phyloP scores from a whole-genome alignment of 2,888 invertebrate genomes.

The Nipponacmea schrenckii region DNA sequence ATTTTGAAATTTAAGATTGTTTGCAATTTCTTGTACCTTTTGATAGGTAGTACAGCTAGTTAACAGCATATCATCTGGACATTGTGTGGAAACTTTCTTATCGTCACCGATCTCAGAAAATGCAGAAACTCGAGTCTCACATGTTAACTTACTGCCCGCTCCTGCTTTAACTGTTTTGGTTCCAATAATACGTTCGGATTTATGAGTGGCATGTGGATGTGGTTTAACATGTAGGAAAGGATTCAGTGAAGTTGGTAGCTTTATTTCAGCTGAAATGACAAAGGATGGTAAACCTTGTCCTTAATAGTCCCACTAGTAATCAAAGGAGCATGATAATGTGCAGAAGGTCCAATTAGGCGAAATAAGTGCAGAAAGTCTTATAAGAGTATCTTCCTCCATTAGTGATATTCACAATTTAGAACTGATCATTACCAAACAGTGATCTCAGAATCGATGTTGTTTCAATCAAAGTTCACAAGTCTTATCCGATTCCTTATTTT shows the following conservation, averaged over 20 bases:
- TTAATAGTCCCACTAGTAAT: too few relatives aligned
- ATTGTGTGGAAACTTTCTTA: slow-evolving; percentile 20
- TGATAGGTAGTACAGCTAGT: slow-evolving; percentile 27
- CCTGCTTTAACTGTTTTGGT: neutral
- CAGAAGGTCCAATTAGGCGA: too few relatives aligned
- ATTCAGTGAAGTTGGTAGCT: slow-evolving; percentile 10
- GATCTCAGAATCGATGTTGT: too few relatives aligned
- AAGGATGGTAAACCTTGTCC: too few relatives aligned
- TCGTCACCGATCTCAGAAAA: slow-evolving; percentile 26
- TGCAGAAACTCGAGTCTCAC: slow-evolving; percentile 23
- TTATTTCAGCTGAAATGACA: slow-evolving; percentile 13
- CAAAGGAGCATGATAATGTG: too few relatives aligned
- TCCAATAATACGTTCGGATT: slow-evolving; percentile 17
- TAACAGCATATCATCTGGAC: slow-evolving; percentile 26
- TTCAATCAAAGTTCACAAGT: too few relatives aligned
- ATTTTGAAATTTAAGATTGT: too few relatives aligned
- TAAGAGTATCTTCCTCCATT: too few relatives aligned
- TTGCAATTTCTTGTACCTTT: slow-evolving; percentile 12
- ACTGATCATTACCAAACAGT: too few relatives aligned
- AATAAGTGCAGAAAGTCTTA: too few relatives aligned
- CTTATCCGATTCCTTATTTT: too few relatives aligned
- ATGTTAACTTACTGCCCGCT: slow-evolving; percentile 16
- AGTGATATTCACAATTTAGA: too few relatives aligned
- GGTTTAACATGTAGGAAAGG: slow-evolving; percentile 11
- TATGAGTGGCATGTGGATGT: slow-evolving; percentile 22